These are phyloP conservation scores for Oscheius sp. DNA, from an alignment of 1,140 invertebrate species.

Conservation along the genomic window DNA sequence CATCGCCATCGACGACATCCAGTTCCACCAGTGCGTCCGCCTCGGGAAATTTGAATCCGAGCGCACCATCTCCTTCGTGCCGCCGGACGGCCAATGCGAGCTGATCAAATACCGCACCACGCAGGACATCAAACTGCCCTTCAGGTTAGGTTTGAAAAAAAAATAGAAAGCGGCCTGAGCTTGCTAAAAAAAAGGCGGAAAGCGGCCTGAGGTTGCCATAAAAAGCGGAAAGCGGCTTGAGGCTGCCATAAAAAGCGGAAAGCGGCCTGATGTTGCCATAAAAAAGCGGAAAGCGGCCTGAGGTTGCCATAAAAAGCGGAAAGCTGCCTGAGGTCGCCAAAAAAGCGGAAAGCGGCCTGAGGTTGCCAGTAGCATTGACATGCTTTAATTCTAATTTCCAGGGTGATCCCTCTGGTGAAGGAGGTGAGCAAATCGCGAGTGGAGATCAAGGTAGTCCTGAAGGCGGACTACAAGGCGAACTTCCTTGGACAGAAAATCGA, in stretches of 20 bases:
- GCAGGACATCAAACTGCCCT: slow-evolving; percentile 96
- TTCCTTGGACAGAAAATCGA: slow-evolving; percentile 96
- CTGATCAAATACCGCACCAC: slow-evolving; percentile 98
- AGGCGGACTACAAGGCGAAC: slow-evolving; percentile 97
- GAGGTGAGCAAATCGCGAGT: slow-evolving; percentile 96
- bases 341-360: too few species aligned
- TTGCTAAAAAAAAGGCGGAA: too few species aligned
- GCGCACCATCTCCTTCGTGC: slow-evolving; percentile 98
- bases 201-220: too few species aligned
- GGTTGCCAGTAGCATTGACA: too few species aligned
- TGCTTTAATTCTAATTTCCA: slow-evolving; percentile 59
- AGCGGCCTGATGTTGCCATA: too few species aligned
- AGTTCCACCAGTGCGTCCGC: slow-evolving; percentile 99
- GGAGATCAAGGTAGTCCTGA: slow-evolving; percentile 97
- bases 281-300: too few species aligned
- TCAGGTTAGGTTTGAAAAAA: slow-evolving; percentile 62
- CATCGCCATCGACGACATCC: slow-evolving; percentile 98
- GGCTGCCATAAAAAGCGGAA: too few species aligned
- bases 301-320: too few species aligned
- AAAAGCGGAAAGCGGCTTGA: too few species aligned
- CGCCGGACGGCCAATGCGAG: slow-evolving; percentile 97
- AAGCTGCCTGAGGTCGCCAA: too few species aligned
- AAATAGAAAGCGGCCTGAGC: too few species aligned
- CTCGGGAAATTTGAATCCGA: slow-evolving; percentile 98
- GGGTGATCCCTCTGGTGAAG: slow-evolving; percentile 91